Conservation (phyloP, 2,888 invertebrate species). For the Anarsia innoxiella region DNA sequence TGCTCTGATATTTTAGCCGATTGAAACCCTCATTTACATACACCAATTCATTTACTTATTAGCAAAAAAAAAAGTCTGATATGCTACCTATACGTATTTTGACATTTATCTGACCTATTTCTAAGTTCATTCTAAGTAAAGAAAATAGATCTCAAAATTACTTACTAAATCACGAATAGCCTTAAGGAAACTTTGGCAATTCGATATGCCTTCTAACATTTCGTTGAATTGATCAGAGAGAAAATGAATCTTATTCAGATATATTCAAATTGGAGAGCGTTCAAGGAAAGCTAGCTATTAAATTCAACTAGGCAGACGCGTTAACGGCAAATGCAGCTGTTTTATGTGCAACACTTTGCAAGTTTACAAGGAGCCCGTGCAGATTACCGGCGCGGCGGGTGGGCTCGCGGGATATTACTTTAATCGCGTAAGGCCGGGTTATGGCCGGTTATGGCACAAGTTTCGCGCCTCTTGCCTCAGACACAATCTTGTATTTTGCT, state of each 20-base stretch:
- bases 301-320: slow-evolving; percentile 11
- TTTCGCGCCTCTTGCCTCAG: slow-evolving; percentile 2
- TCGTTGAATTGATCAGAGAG: not conserved
- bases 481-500: too few relatives aligned
- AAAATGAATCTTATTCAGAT: not conserved
- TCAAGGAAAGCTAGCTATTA: slow-evolving; percentile 9
- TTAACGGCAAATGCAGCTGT: slow-evolving; percentile 13
- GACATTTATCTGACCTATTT: too few relatives aligned
- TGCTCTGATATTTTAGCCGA: slow-evolving; percentile 53
- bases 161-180: too few relatives aligned
- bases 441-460: slow-evolving; percentile 28
- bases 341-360: slow-evolving; percentile 28
- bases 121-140: too few relatives aligned
- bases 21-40: slow-evolving; percentile 45
- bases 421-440: slow-evolving; percentile 53
- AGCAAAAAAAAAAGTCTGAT: too few relatives aligned
- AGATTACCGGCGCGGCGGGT: slow-evolving; percentile 33
- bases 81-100: too few relatives aligned
- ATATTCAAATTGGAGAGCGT: not conserved
- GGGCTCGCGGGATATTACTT: slow-evolving; percentile 47
- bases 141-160: too few relatives aligned
- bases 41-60: slow-evolving; percentile 1
- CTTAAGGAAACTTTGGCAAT: too few relatives aligned
- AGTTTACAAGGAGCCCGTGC: slow-evolving; percentile 35
- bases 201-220: too few relatives aligned